These are phyloP conservation scores for Phoenicopterus ruber DNA, from an alignment of 2,113 vertebrate species.

Conservation along the genomic window DNA sequence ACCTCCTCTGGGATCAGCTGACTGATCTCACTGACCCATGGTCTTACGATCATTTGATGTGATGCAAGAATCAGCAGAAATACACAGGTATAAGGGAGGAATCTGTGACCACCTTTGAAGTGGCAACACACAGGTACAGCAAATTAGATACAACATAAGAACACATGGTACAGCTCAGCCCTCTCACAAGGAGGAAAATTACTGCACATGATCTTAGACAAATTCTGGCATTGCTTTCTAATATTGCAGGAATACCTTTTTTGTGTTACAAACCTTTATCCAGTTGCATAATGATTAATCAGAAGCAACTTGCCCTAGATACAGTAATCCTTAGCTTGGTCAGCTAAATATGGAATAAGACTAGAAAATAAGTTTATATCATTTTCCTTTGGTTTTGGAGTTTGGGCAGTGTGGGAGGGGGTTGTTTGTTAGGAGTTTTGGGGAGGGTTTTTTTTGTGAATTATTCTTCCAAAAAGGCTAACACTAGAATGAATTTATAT, in stretches of 20 bases:
- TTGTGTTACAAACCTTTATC: not conserved
- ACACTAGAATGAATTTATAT: not conserved
- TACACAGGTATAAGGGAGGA: accelerated
- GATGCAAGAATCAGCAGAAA: not conserved
- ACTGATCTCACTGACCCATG: not conserved
- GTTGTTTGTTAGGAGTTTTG: not conserved
- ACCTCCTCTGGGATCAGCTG: not conserved
- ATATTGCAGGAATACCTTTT: not conserved
- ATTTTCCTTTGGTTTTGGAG: not conserved
- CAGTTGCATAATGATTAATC: not conserved
- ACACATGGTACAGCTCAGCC: not conserved
- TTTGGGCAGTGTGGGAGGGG: accelerated
- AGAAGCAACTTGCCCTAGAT: not conserved
- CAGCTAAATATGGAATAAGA: not conserved
- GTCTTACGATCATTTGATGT: not conserved
- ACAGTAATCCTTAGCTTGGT: not conserved
- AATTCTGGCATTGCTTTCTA: not conserved
- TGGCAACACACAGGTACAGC: not conserved
- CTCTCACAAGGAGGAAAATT: not conserved
- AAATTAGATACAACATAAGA: not conserved
- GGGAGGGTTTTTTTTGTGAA: not conserved
- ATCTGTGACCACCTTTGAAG: not conserved
- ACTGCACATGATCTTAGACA: not conserved
- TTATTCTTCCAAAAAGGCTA: not conserved
- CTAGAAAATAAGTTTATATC: not conserved